Conservation (phyloP, 2,113 vertebrate species). For the Rhinoderma darwinii region DNA sequence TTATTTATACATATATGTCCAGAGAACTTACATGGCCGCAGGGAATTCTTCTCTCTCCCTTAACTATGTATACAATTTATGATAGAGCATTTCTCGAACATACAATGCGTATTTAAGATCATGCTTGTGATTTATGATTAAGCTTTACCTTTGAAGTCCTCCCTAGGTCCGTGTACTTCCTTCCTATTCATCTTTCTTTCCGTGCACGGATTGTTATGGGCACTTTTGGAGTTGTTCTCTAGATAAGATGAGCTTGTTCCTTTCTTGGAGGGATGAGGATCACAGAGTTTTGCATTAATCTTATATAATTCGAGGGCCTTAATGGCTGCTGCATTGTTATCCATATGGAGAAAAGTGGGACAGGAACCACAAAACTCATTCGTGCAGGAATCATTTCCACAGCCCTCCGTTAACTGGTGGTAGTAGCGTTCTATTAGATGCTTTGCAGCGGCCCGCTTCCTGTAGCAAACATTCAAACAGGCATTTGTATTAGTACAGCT, state of each 20-base stretch:
- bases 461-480: conserved; percentile 84
- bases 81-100: neutral
- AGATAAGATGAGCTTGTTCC: conserved; percentile 92
- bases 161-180: conserved; percentile 80
- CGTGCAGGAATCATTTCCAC: conserved; percentile 98
- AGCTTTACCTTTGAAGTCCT: conserved; percentile 89
- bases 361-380: conserved; percentile 98
- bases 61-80: too few relatives aligned
- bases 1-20: too few relatives aligned
- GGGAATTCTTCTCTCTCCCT: neutral
- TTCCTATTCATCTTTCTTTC: conserved; percentile 85
- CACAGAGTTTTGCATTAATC: conserved; percentile 97
- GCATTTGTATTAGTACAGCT: conserved; percentile 78
- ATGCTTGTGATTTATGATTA: neutral
- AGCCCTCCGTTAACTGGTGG: conserved; percentile 99
- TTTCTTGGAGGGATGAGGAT: conserved; percentile 95
- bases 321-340: conserved; percentile 96
- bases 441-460: conserved; percentile 99
- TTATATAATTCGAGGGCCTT: conserved; percentile 98
- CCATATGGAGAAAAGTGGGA: conserved; percentile 90
- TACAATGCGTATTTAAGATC: neutral
- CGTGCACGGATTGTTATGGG: conserved; percentile 80
- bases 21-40: neutral
- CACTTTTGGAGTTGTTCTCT: conserved; percentile 83
- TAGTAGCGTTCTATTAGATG: conserved; percentile 99